Conservation (phyloP, 2,888 invertebrate species). For the Drosophila longiperda region DNA sequence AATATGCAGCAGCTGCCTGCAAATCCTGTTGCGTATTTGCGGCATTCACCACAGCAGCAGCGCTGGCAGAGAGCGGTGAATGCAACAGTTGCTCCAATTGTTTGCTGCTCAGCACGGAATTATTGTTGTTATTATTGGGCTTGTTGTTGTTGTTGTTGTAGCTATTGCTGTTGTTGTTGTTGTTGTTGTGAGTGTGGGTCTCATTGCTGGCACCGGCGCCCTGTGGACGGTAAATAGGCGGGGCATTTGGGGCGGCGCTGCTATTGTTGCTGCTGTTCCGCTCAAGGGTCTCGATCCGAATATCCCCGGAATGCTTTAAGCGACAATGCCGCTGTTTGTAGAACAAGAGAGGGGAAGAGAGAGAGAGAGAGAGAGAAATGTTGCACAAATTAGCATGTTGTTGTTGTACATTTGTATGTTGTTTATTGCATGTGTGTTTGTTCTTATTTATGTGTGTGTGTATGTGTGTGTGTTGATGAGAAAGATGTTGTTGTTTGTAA, state of each 20-base stretch:
- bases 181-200: constrained; percentile 53
- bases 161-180: constrained; percentile 50
- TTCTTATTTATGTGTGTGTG: constrained; percentile 15
- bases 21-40: constrained; percentile 78
- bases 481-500: neutral
- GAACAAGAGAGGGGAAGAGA: constrained; percentile 6
- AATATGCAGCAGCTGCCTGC: constrained; percentile 79
- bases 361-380: constrained; percentile 1
- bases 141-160: constrained; percentile 37
- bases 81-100: constrained; percentile 69
- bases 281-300: constrained; percentile 88
- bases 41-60: constrained; percentile 75
- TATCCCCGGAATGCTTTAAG: constrained; percentile 91
- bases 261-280: constrained; percentile 65
- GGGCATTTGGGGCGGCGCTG: constrained; percentile 48
- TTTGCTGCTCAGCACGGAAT: constrained; percentile 68
- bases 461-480: constrained; percentile 5
- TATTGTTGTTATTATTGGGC: constrained; percentile 49
- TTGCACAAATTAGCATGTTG: constrained; percentile 28
- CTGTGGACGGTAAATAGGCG: constrained; percentile 83
- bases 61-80: constrained; percentile 68
- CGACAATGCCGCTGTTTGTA: constrained; percentile 90
- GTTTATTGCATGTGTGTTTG: constrained; percentile 18
- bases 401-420: neutral
- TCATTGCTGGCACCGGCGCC: constrained; percentile 77